Percentiles rank a stretch among this genome's conserved stretches.
Conservation (phyloP, 2,797 vertebrate genomes). For the Sebastes taczanowskii region DNA sequence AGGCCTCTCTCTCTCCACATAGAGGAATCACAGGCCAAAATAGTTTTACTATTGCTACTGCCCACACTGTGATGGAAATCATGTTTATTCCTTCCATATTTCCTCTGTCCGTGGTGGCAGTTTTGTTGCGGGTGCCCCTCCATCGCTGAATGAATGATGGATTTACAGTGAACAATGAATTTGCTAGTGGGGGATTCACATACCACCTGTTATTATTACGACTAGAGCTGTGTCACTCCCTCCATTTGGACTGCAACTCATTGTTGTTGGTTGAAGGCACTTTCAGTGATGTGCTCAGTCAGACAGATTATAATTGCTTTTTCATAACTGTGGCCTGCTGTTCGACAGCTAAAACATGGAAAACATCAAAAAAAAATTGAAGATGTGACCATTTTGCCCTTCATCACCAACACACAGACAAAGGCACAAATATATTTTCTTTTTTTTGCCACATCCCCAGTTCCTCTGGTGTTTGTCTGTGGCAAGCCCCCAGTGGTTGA, state of each 20-base stretch:
- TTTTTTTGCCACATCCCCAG: not conserved
- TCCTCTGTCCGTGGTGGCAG: not conserved
- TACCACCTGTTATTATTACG: not conserved
- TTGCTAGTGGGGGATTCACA: slow-evolving; percentile 2
- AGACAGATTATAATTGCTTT: slow-evolving; percentile 57
- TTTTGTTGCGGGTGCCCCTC: not conserved
- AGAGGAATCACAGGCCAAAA: slow-evolving; percentile 19
- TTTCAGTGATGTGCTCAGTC: slow-evolving; percentile 46
- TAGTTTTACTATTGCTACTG: not conserved
- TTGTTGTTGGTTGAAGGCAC: slow-evolving; percentile 27
- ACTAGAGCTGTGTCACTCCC: slow-evolving; percentile 3
- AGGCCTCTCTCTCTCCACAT: not conserved
- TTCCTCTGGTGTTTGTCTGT: not conserved
- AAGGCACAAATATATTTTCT: not conserved
- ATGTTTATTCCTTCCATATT: slow-evolving; percentile 7
- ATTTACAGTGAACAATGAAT: slow-evolving; percentile 18
- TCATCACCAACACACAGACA: slow-evolving; percentile 5
- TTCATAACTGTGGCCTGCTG: slow-evolving; percentile 39
- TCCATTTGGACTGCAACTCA: slow-evolving; percentile 26
- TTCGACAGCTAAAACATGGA: slow-evolving; percentile 28
- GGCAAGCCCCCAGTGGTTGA: slow-evolving; percentile 28
- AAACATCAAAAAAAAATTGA: not conserved
- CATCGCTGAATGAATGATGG: slow-evolving; percentile 20
- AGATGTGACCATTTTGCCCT: not conserved
- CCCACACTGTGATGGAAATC: slow-evolving; percentile 5